Base-by-base conservation (phyloP, 1,140 invertebrate genomes). In the Diorhabda sublineata region DNA sequence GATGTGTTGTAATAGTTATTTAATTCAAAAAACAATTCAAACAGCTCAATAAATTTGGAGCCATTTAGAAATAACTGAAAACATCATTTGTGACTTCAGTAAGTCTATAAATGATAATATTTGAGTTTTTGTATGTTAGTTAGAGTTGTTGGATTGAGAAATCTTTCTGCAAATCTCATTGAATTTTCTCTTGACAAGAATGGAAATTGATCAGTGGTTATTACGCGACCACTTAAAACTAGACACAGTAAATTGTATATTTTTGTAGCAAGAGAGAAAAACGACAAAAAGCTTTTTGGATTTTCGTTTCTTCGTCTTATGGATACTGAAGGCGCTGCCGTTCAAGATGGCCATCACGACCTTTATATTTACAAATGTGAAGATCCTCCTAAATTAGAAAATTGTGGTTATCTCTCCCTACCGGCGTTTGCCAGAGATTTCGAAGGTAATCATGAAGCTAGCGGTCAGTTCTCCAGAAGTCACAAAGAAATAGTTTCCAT, bases 321-420 rank as follows among this genome's bases (percentile, higher is more conserved):
- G 90, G 93, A 96, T 76, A 87, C 91, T 45, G 91, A 93, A 66
- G 94, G 94, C 5, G 95, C 95, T 3, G 96, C 95, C 1, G 78
- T 94, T 3, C 86, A 91, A 67, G 95, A 98, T 80, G 93, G 93
- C 1, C 83, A 83, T 8, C 96, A 98, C 81, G 92, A 96, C 67
- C 82, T 98, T 8, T 94, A 90, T 78, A 90, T 98, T 45, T 98
- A 97, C 80, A 96, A 97, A 81, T 96, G 93, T 80, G 94, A 96
- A 76, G 94, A 97, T 81, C 83, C 86, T 1, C 78, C 84, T 2
- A 93, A 93, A 80, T 82, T 96, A 43, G 85, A 90, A 69, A 87
- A 88, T n/a, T 83, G 86, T 7, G 87, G 85, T 60, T 96, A 96
- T 78, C 81, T 95, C 3, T 84, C 86, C 0, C 78, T 95, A 58